Percentiles rank a stretch among this genome's conserved stretches.
Evolutionary conservation across 2,113 vertebrate genomes (phyloP).

Genomic region (Chionodraco myersi): DNA sequence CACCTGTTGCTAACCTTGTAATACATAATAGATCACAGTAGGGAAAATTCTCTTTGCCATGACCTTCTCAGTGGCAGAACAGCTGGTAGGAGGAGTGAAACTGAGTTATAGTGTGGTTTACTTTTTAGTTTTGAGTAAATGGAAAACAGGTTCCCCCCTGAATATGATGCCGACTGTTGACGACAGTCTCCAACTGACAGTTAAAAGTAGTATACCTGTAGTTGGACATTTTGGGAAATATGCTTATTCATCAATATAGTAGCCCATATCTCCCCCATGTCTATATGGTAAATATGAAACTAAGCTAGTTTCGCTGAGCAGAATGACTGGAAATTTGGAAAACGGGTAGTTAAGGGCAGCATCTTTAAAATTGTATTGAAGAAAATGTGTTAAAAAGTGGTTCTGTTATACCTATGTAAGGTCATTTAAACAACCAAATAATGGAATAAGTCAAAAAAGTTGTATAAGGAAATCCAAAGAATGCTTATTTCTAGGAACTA

Average conservation of each 20-base stretch:
- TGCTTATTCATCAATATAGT: not conserved
- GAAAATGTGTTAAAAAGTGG: too few species aligned
- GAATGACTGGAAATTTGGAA: too few species aligned
- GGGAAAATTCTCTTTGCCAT: not conserved
- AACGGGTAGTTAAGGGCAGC: too few species aligned
- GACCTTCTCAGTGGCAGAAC: conserved; percentile 13
- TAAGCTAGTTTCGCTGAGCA: too few species aligned
- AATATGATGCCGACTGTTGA: not conserved
- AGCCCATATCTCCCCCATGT: too few species aligned
- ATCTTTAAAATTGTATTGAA: too few species aligned
- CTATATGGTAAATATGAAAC: too few species aligned
- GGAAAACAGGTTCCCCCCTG: conserved; percentile 3
- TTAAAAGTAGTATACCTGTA: not conserved
- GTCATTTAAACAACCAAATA: too few species aligned
- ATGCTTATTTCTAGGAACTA: not conserved
- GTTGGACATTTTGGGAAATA: not conserved
- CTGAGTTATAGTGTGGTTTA: not conserved
- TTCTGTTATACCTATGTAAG: too few species aligned
- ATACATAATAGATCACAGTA: not conserved
- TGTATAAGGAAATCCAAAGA: not conserved
- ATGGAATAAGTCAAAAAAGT: too few species aligned
- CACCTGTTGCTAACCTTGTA: conserved; percentile 1
- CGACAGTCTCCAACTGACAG: not conserved
- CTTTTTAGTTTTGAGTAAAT: not conserved
- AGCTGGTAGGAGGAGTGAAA: conserved; percentile 1